Evolutionary conservation across 2,113 vertebrate genomes (phyloP), one percentile per base, ranked within the genome.

Genomic region (Hemibates koningsi): DNA sequence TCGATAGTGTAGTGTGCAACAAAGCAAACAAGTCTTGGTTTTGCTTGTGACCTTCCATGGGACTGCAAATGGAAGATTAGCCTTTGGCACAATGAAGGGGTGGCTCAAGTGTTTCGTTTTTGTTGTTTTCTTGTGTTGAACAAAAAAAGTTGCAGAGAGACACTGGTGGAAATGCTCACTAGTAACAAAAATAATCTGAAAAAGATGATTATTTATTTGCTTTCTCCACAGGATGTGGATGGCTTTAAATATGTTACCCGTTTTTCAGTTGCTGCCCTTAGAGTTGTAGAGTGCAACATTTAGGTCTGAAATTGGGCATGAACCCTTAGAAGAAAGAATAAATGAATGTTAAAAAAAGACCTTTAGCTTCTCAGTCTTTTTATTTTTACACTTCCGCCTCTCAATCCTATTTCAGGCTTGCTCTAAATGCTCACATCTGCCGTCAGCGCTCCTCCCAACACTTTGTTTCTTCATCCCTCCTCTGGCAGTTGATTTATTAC

Each of bases 401-500:
- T 82, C 13, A 54, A 24, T 90, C 63, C 53, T 3, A 1, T 36
- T 84, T 84, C 50, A 43, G 66, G 87, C 57, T 61, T 81, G 9
- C 48, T 54, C 56, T 53, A 85, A 87, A 86, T 84, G 36, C 81
- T 56, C 13, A 3, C 61, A 79, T 81, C 54, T 24, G 9, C 19
- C 9, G 24, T 43, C 16, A n/a, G 41, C 19, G 36, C 48, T 6
- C 41, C 68, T 16, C 29, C 61, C 24, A 50, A n/a, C 11, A 61
- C 19, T 80, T 78, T 54, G 29, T 63, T 83, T 85, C 63, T 41
- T 71, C 0, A 32, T 80, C 81, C 83, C 54, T 86, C 93, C 50
- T 94, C 86, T 91, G 87, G 88, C 85, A 79, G 86, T 61, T 93
- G 84, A 92, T 95, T 92, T 94, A 53, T 93, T 90, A 86, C 93